These are phyloP conservation scores for Nemotelus nigrinus DNA, from an alignment of 2,888 invertebrate species.

Conservation along the genomic window DNA sequence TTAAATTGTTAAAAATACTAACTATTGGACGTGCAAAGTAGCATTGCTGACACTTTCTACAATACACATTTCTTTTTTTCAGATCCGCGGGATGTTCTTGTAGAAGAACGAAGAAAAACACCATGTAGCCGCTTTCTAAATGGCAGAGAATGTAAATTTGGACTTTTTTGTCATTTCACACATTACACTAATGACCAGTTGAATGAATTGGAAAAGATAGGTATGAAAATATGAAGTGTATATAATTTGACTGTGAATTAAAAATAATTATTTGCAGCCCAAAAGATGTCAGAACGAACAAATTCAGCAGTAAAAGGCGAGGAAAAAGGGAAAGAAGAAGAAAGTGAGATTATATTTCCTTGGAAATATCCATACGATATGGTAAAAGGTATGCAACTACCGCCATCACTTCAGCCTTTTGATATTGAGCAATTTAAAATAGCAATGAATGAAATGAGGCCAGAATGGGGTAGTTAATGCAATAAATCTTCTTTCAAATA, in stretches of 20 bases:
- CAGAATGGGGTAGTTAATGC: constrained; percentile 7
- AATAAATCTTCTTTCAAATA: not conserved
- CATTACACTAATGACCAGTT: constrained; percentile 58
- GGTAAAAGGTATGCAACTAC: constrained; percentile 4
- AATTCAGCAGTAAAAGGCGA: not conserved
- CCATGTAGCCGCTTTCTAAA: constrained; percentile 57
- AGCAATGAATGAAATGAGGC: not conserved
- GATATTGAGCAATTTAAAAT: constrained; percentile 4
- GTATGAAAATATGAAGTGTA: constrained; percentile 49
- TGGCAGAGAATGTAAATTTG: constrained; percentile 59
- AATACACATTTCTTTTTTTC: not conserved
- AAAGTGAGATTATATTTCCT: constrained; percentile 1
- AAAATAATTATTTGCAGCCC: constrained; percentile 6
- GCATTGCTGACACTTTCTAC: no score
- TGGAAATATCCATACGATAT: constrained; percentile 27
- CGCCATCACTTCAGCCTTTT: constrained; percentile 34
- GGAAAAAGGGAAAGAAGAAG: not conserved
- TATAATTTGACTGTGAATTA: not conserved
- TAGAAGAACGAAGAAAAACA: constrained; percentile 51
- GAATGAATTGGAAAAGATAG: constrained; percentile 55
- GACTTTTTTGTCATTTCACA: constrained; percentile 58
- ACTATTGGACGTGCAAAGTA: no score
- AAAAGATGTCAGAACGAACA: not conserved
- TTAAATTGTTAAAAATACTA: no score
- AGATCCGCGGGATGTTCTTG: constrained; percentile 51